Percentiles rank a stretch among this genome's conserved stretches.
Conservation (phyloP, 2,797 vertebrate genomes). For the Mormyrops boulengeri region DNA sequence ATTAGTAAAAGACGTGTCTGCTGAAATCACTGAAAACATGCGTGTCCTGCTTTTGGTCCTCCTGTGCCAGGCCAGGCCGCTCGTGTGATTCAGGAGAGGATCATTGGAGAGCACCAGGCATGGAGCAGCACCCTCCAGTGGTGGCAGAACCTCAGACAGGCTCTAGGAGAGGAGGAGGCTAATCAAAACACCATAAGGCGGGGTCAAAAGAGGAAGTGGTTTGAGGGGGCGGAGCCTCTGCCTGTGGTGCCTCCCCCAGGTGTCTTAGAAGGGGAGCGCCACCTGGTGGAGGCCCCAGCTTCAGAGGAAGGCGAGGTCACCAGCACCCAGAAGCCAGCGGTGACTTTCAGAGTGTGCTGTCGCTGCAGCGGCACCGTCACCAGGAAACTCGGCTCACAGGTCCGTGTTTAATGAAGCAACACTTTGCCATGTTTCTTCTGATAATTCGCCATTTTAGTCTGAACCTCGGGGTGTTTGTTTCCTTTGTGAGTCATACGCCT, state of each 20-base stretch:
- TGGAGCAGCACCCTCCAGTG: slow-evolving; percentile 60
- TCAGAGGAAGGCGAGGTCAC: neutral
- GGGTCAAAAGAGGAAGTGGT: slow-evolving; percentile 33
- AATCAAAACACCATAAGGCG: neutral
- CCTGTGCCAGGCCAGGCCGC: slow-evolving; percentile 47
- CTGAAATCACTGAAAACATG: neutral
- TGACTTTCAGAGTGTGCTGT: slow-evolving; percentile 80
- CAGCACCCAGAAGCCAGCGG: neutral
- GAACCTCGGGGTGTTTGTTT: neutral
- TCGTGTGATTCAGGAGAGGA: slow-evolving; percentile 57
- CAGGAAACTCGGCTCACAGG: slow-evolving; percentile 66
- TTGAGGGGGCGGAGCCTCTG: slow-evolving; percentile 4
- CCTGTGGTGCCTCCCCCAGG: neutral
- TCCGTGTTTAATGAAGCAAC: slow-evolving; percentile 28
- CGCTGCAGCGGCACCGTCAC: slow-evolving; percentile 74
- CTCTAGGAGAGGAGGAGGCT: slow-evolving; percentile 31
- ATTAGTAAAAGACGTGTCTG: neutral
- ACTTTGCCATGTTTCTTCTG: neutral
- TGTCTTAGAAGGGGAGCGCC: neutral
- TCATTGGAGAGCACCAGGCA: slow-evolving; percentile 52
- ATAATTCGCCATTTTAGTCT: neutral
- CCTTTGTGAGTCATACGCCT: neutral
- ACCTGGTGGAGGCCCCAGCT: slow-evolving; percentile 5
- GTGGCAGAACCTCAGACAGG: slow-evolving; percentile 42
- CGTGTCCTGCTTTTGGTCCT: neutral